Evolutionary conservation across 2,113 vertebrate genomes (phyloP), one percentile per base, ranked within the genome.

Genomic region (Sinocyclocheilus anshuiensis): DNA sequence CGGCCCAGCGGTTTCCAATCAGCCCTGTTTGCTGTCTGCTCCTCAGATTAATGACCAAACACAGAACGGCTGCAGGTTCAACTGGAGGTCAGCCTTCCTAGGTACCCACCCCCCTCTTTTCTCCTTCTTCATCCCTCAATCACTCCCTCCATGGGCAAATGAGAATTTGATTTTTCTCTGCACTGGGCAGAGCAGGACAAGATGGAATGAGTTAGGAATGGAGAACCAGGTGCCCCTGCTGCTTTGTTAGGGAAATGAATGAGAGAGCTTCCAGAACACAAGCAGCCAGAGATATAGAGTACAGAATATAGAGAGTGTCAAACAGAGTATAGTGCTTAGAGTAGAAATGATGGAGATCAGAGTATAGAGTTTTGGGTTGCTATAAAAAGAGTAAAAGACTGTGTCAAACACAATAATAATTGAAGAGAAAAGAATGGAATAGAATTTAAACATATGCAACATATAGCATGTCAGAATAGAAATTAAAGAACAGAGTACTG

Each of bases 181-280:
- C 89, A 91, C 94, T 92, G 93, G 95, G 95, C 95, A 96, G 95
- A 94, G 94, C 94, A 95, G 94, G 94, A 95, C 93, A 95, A 97
- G 96, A 97, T 96, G 96, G 96, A 97, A 96, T 95, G 96, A 96
- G 96, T 96, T 96, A 97, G 95, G 95, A 97, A 96, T 94, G 83
- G 86, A 92, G 95, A 95, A 95, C 95, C 94, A 94, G 95, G 95
- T 95, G 95, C 95, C 96, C 96, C 94, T 91, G 95, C 96, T 97
- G 96, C 96, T 98, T 97, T 97, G 96, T 96, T 96, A 96, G 94
- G 95, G 95, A 97, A 97, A 97, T 96, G 96, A 96, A 97, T 97
- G 95, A 94, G 94, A 94, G 95, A 95, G 95, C 95, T 96, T 95
- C 94, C 93, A 74, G 93, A 92, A 86, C 91, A 16, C 75, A 94